These are phyloP conservation scores for Uropetala carovei DNA, from an alignment of 2,888 invertebrate genomes.

Conservation along the genomic window DNA sequence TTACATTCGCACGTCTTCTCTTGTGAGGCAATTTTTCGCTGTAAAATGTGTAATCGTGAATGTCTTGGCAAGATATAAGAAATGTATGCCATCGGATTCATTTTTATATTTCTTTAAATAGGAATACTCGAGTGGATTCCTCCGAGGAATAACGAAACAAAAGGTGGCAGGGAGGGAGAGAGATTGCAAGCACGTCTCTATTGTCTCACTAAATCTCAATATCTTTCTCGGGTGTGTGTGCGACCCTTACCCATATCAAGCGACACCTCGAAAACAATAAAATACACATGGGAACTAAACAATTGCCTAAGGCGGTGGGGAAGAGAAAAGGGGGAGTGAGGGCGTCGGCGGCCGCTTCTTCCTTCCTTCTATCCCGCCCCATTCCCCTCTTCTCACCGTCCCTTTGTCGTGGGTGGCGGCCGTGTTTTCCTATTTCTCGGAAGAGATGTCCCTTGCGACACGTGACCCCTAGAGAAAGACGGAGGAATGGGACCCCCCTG, in stretches of 20 bases:
- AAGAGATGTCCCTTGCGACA: slow-evolving; percentile 42
- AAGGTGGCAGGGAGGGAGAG: neutral
- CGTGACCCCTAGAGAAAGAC: slow-evolving; percentile 43
- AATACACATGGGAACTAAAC: slow-evolving; percentile 28
- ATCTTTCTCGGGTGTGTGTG: neutral
- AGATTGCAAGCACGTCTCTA: slow-evolving; percentile 5
- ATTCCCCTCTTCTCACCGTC: neutral
- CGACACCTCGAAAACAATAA: slow-evolving; percentile 26
- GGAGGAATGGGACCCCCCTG: slow-evolving; percentile 54
- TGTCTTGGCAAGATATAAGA: neutral
- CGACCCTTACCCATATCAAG: slow-evolving; percentile 28
- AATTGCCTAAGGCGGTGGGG: slow-evolving; percentile 4
- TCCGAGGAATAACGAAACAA: slow-evolving; percentile 14
- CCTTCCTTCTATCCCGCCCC: neutral
- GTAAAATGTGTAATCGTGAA: neutral
- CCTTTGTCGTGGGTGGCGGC: slow-evolving; percentile 60
- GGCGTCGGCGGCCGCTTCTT: neutral
- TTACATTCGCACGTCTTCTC: too few relatives aligned
- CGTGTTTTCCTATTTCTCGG: slow-evolving; percentile 59
- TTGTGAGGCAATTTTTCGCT: neutral
- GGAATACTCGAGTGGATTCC: neutral
- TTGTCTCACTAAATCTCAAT: neutral
- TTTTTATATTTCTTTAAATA: neutral
- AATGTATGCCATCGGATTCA: neutral
- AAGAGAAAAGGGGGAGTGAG: neutral